Evolutionary conservation across 1,140 invertebrate species (phyloP).

Genomic region (Cardiocondyla obscurior): DNA sequence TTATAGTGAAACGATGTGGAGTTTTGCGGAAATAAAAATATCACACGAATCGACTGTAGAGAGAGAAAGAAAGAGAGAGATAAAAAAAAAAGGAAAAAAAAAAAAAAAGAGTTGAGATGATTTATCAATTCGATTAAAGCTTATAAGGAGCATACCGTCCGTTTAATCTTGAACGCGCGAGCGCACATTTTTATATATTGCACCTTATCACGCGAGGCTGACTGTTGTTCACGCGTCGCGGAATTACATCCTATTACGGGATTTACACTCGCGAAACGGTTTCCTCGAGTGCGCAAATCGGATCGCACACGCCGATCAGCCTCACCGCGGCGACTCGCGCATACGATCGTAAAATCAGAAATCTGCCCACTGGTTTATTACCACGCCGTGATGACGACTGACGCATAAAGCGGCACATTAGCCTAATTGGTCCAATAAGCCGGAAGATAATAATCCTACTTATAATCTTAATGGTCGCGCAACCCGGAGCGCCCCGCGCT

Average conservation of each 20-base stretch:
- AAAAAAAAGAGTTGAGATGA: conserved; percentile 60
- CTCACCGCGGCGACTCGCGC: not conserved
- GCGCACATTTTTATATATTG: conserved; percentile 77
- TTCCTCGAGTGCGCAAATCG: not conserved
- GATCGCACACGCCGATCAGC: not conserved
- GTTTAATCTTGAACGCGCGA: conserved; percentile 76
- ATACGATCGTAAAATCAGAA: conserved; percentile 26
- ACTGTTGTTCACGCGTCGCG: conserved; percentile 65
- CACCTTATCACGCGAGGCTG: conserved; percentile 74
- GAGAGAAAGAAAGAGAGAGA: not conserved
- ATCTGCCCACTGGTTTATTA: conserved; percentile 14
- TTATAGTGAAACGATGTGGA: not conserved
- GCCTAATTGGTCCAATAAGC: conserved; percentile 33
- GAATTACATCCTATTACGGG: conserved; percentile 34
- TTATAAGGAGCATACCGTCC: conserved; percentile 72
- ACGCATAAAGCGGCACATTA: not conserved
- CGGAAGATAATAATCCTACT: conserved; percentile 36
- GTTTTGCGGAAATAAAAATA: conserved; percentile 73
- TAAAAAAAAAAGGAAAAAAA: not conserved
- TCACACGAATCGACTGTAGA: conserved; percentile 71
- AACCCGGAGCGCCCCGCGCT: not conserved
- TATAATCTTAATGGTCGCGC: conserved; percentile 2
- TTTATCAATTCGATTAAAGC: conserved; percentile 81
- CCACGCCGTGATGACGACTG: not conserved
- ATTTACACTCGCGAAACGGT: not conserved